Percentiles rank a stretch among this genome's conserved stretches.
phyloP scores from a whole-genome alignment of 1,140 invertebrate species.

The Procambarus clarkii region DNA sequence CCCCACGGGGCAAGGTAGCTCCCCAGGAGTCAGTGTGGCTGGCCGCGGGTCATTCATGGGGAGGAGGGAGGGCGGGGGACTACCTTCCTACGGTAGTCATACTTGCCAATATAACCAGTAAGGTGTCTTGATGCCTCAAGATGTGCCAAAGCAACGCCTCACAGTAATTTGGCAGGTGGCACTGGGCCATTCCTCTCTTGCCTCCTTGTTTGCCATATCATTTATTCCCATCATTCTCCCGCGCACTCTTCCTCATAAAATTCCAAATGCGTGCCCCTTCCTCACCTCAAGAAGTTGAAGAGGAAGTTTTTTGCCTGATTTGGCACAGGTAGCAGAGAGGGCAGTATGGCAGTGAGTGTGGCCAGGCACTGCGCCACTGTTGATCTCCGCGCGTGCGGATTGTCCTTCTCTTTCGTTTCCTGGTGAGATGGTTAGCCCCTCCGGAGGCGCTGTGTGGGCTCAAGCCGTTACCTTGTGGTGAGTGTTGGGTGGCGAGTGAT shows the following conservation, averaged over 20 bases:
- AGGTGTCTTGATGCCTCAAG: background rate
- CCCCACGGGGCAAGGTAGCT: too few species aligned
- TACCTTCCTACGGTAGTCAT: background rate
- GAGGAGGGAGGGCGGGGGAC: too few species aligned
- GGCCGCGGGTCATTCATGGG: too few species aligned
- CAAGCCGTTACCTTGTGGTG: too few species aligned
- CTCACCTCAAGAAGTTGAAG: background rate
- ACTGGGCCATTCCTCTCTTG: background rate
- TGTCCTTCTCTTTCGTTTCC: background rate
- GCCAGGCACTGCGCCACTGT: background rate
- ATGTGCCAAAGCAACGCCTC: background rate
- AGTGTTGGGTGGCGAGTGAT: too few species aligned
- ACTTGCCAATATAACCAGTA: conserved; percentile 13
- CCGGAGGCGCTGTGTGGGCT: too few species aligned
- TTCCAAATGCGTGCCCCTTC: background rate
- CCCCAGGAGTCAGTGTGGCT: too few species aligned
- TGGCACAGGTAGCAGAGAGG: conserved; percentile 40
- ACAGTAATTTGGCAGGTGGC: too few species aligned
- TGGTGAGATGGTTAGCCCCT: too few species aligned
- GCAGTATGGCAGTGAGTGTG: conserved; percentile 21
- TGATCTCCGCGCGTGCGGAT: background rate
- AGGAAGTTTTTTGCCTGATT: conserved; percentile 25
- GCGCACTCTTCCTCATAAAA: background rate
- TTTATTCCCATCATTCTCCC: background rate
- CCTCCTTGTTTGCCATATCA: background rate